A percentile compares a stretch with the other conserved stretches of the same genome.
Conservation (phyloP, 2,113 vertebrate species). For the Hyperopisus bebe region DNA sequence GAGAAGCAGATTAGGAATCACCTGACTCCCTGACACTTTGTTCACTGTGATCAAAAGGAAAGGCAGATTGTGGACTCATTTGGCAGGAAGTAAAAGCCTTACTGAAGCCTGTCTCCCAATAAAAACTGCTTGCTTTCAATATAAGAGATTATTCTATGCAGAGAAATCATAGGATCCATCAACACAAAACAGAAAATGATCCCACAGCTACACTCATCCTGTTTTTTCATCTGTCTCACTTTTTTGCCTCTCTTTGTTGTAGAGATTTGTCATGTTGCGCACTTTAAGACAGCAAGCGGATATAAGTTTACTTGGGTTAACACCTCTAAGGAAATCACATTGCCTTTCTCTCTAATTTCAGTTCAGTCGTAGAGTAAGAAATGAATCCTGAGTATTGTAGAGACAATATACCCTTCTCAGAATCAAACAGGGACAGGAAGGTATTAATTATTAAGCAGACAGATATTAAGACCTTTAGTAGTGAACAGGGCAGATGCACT, state of each 20-base stretch:
- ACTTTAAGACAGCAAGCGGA: neutral
- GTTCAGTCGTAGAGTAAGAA: neutral
- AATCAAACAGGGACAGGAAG: conserved; percentile 5
- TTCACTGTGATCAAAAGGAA: conserved; percentile 59
- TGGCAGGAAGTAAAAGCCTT: conserved; percentile 42
- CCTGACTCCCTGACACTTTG: conserved; percentile 58
- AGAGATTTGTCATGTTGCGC: neutral
- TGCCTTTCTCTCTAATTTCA: neutral
- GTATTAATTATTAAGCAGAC: neutral
- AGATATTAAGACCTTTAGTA: neutral
- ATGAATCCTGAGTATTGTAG: neutral
- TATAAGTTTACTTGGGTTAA: neutral
- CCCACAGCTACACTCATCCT: neutral
- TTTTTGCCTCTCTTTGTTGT: neutral
- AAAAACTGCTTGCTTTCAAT: conserved; percentile 18
- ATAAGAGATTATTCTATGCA: conserved; percentile 42
- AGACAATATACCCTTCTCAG: neutral
- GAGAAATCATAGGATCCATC: conserved; percentile 29
- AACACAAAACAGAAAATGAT: conserved; percentile 30
- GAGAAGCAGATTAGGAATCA: conserved; percentile 59
- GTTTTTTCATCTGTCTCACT: neutral
- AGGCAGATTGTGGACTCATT: conserved; percentile 45
- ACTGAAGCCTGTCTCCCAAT: conserved; percentile 36
- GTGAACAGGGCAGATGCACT: neutral
- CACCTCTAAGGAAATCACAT: neutral